Base-by-base conservation (phyloP, 1,140 invertebrate genomes). In the Neocloeon triangulifer region DNA sequence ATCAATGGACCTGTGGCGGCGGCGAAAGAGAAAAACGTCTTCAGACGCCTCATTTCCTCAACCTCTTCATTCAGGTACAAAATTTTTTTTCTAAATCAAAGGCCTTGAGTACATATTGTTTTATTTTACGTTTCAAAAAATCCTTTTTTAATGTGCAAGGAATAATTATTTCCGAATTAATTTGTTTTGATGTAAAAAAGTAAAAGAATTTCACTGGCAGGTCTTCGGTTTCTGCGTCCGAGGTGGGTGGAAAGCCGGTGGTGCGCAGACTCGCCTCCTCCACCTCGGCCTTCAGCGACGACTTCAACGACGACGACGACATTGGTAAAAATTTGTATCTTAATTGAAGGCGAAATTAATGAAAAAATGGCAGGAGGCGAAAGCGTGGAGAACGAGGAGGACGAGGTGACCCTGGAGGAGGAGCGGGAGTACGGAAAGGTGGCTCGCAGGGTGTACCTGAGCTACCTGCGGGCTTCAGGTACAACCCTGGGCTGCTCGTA, bases 401-500 rank as follows among this genome's bases (percentile, higher is more conserved):
- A 32, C 30, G 28, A 33, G 25, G 26, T 37, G 3, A 32, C 35
- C 41, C 48, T 38, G 34, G 58, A 61, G 26, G 65, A 65, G 38
- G 64, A 70, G 39, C 44, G 64, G 38, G 65, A 69, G 42, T 64
- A 63, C 40, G 69, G 70, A 1, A 55, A 61, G 39, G 67, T 73
- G 37, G 60, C 62, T 13, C 44, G 49, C 35, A 51, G 52, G 39
- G 61, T 73, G 28, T 76, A 75, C 50, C 38, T 64, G 26, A 49
- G 59, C 19, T 77, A 77, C 41, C 46, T 70, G 34, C 56, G 52
- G 30, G 60, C 69, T 12, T 73, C 71, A 41, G 69, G 68, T 1
- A 42, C 62, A 28, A 39, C 53, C 21, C 49, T 65, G 32, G 59
- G 50, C 12, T 19, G 62, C 12, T 43, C 47, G 36, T 73, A 63